Base-by-base conservation (phyloP, 2,113 vertebrate species). In the Pelobates fuscus region DNA sequence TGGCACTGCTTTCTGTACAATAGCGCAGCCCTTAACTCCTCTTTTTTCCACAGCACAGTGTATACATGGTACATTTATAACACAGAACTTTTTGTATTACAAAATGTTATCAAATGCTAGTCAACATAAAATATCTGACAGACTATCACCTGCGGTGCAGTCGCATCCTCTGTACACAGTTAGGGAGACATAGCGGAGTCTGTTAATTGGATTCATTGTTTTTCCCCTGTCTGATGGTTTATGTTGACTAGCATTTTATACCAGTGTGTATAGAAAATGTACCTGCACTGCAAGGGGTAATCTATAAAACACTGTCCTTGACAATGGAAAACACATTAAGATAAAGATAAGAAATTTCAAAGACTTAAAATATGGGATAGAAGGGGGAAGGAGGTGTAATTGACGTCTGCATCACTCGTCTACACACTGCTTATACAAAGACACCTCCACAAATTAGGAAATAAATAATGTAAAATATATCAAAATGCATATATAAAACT, bases 291-390 rank as follows among this genome's bases (percentile, higher is more conserved):
- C 7, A 44, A 8, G 41, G 41, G 41, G 41, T 44, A 44, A 44
- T 44, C 41, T 44, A 8, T 44, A 44, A 44, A 44, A 44, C 41
- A 44, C 41, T 44, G 41, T 44, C 41, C 41, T 8, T 44, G 41
- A 44, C 7, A 44, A 44, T 44, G 41, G 41, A 44, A 8, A 44
- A 44, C 41, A 44, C 41, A 44, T 44, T 44, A 7, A 44, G 41
- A 44, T 44, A 44, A 44, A 44, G 41, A 44, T 44, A 44, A 44
- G 41, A 44, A 44, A 44, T 44, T 44, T 44, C 41, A 44, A 44
- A 44, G 41, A 44, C 41, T 44, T 44, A 44, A 44, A 44, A 44
- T 44, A 44, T 44, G 41, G 41, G 41, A 44, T 8, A 44, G 41
- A 44, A 44, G 41, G 41, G 41, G 41, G 41, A 44, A 44, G 41